These are phyloP conservation scores for Drosophila pruinosa DNA, from an alignment of 1,140 invertebrate genomes.

Conservation along the genomic window DNA sequence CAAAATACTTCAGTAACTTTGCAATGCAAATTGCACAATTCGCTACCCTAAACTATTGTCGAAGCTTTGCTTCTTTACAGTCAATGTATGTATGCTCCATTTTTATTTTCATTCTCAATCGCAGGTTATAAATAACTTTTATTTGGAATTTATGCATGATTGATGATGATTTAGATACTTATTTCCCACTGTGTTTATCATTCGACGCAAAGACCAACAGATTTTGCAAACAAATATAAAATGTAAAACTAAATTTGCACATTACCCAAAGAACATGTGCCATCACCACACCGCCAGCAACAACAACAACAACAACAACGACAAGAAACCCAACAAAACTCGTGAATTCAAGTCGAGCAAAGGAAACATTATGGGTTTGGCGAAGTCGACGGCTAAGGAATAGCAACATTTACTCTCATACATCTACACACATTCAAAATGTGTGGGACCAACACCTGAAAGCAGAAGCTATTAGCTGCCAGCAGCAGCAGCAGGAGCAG, in stretches of 20 bases:
- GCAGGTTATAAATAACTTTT: background rate
- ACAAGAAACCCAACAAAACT: slow-evolving; percentile 43
- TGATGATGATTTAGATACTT: background rate
- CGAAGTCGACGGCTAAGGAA: slow-evolving; percentile 33
- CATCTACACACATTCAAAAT: slow-evolving; percentile 13
- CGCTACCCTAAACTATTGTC: background rate
- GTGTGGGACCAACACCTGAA: slow-evolving; percentile 20
- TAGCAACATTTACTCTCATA: slow-evolving; percentile 11
- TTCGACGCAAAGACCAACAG: slow-evolving; percentile 19
- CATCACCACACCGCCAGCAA: slow-evolving; percentile 26
- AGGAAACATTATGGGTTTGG: slow-evolving; percentile 56
- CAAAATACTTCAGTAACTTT: background rate
- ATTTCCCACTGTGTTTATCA: slow-evolving; percentile 9
- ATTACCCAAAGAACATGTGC: slow-evolving; percentile 54
- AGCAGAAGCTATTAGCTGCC: slow-evolving; percentile 57
- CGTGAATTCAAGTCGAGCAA: slow-evolving; percentile 20
- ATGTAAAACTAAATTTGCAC: slow-evolving; percentile 81
- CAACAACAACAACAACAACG: slow-evolving; percentile 6
- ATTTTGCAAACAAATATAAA: slow-evolving; percentile 67
- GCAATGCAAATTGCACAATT: background rate
- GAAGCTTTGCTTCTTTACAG: background rate
- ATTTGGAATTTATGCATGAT: background rate
- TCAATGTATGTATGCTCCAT: too few species aligned
- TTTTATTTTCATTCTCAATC: background rate
- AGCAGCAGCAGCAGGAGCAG: slow-evolving; percentile 32